phyloP scores from a whole-genome alignment of 2,888 invertebrate species.

The Polydrusus pterygomalis region DNA sequence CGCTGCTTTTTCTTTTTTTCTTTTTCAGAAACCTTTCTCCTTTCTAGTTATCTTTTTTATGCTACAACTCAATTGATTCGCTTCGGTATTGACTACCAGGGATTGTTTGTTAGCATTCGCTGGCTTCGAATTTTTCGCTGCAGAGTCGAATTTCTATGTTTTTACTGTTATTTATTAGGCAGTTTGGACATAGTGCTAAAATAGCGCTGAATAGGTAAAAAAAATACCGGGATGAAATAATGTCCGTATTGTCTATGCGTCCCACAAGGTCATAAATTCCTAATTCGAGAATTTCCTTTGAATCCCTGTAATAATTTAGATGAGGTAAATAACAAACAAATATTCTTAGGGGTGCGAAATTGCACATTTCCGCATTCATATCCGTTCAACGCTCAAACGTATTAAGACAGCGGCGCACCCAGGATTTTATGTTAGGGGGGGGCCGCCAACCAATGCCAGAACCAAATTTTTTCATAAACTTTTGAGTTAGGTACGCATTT shows the following conservation, averaged over 20 bases:
- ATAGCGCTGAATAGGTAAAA: neutral
- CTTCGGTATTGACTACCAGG: neutral
- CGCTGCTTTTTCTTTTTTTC: neutral
- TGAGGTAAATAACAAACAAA: too few species aligned
- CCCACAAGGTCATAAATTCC: too few species aligned
- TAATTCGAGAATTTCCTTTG: too few species aligned
- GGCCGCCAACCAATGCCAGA: too few species aligned
- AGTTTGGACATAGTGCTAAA: conserved; percentile 1
- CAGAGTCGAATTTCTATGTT: neutral
- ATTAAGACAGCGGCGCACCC: too few species aligned
- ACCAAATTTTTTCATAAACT: too few species aligned
- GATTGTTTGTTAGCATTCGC: conserved; percentile 8
- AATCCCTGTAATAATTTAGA: too few species aligned
- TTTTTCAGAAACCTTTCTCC: neutral
- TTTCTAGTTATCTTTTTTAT: conserved; percentile 1
- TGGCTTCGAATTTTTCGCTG: neutral
- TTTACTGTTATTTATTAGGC: neutral
- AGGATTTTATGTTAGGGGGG: too few species aligned
- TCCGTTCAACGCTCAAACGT: too few species aligned
- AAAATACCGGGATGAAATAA: neutral
- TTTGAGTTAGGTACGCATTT: too few species aligned
- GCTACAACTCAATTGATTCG: neutral
- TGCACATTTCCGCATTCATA: too few species aligned
- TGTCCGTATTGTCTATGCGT: neutral
- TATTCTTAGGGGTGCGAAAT: too few species aligned